Evolutionary conservation across 2,113 vertebrate species (phyloP).

Genomic region (Dasypus novemcinctus): DNA sequence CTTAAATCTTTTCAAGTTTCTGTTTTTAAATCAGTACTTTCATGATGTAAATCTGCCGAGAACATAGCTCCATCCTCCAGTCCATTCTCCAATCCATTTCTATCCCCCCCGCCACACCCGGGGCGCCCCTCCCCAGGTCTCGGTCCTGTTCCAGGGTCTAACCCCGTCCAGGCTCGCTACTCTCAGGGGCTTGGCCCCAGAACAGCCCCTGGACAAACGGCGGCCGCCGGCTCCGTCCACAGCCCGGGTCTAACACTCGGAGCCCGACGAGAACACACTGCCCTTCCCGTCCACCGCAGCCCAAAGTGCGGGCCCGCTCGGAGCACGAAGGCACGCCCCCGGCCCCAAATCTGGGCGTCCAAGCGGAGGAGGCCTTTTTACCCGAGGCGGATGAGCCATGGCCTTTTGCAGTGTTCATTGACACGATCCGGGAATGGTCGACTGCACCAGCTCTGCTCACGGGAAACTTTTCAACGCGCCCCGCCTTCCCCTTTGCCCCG

Average conservation of each 20-base stretch:
- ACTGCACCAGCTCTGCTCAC: too few relatives aligned
- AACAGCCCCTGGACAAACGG: neutral
- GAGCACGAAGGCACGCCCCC: neutral
- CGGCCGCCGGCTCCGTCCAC: neutral
- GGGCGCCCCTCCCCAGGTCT: neutral
- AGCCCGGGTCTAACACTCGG: neutral
- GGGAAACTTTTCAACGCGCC: neutral
- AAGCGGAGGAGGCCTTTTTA: neutral
- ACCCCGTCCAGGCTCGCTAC: too few relatives aligned
- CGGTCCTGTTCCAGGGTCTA: too few relatives aligned
- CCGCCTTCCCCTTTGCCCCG: too few relatives aligned
- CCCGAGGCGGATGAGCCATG: slow-evolving; percentile 18
- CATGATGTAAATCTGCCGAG: neutral
- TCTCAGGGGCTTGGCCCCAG: neutral
- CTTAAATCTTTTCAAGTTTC: neutral
- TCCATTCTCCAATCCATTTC: neutral
- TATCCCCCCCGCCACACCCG: too few relatives aligned
- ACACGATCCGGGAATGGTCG: accelerated
- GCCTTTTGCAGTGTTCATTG: neutral
- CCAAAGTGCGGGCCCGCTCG: too few relatives aligned
- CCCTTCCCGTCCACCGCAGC: neutral
- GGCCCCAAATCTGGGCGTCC: neutral
- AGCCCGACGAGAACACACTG: neutral
- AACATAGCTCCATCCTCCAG: neutral
- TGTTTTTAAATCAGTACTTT: neutral